Conservation (phyloP, 1,140 invertebrate genomes). For the Ylistrum balloti region DNA sequence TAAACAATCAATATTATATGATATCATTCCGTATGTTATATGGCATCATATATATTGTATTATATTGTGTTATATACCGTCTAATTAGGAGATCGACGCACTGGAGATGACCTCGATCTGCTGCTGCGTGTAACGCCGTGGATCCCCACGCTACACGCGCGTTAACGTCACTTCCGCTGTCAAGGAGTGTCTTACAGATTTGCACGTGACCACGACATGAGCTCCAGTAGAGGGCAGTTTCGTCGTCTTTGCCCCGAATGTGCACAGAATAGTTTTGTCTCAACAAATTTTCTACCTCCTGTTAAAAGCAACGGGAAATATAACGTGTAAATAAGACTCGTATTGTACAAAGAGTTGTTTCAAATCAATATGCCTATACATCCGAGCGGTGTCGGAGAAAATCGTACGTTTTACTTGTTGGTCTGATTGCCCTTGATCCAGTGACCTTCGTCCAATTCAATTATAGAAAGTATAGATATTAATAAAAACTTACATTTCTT, state of each 20-base stretch:
- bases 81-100: conserved; percentile 69
- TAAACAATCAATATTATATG: too few relatives aligned
- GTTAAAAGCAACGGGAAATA: background rate
- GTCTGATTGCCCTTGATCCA: too few relatives aligned
- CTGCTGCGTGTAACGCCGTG: conserved; percentile 71
- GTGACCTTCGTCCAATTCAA: too few relatives aligned
- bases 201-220: conserved; percentile 69
- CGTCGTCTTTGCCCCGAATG: conserved; percentile 63
- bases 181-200: conserved; percentile 67
- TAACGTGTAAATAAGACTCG: too few relatives aligned
- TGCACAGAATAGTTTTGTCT: conserved; percentile 56
- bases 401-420: too few relatives aligned
- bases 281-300: conserved; percentile 44
- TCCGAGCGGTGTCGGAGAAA: too few relatives aligned
- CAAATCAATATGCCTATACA: too few relatives aligned
- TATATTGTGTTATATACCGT: conserved; percentile 58
- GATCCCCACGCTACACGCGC: conserved; percentile 71
- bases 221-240: conserved; percentile 71
- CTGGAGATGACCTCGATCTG: conserved; percentile 71
- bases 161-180: conserved; percentile 68
- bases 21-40: too few relatives aligned
- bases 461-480: too few relatives aligned
- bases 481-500: too few relatives aligned
- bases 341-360: too few relatives aligned
- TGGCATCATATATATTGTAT: too few relatives aligned